Percentiles rank a stretch among this genome's conserved stretches.
Conservation (phyloP, 1,140 invertebrate genomes). For the Amyelois transitella region DNA sequence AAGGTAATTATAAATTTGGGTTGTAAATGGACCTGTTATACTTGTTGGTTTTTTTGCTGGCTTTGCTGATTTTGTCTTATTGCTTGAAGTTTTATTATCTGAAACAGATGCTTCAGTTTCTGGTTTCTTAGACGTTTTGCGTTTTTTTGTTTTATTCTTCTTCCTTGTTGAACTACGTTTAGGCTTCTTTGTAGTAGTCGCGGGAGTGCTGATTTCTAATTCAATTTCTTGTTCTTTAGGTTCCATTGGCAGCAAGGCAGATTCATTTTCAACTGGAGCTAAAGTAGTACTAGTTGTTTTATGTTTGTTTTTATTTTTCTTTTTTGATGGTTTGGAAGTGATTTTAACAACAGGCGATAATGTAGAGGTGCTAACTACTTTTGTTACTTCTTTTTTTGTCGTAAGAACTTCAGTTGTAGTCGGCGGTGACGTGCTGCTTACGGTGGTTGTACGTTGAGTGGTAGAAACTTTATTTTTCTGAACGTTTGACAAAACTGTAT, state of each 20-base stretch:
- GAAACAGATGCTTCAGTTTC: slow-evolving; percentile 70
- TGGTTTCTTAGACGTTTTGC: slow-evolving; percentile 63
- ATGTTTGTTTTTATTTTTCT: slow-evolving; percentile 57
- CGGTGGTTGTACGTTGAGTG: slow-evolving; percentile 30
- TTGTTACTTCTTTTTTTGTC: slow-evolving; percentile 33
- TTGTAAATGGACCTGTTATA: slow-evolving; percentile 76
- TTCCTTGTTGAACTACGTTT: slow-evolving; percentile 63
- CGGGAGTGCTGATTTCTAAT: slow-evolving; percentile 69
- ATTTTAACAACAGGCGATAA: slow-evolving; percentile 29
- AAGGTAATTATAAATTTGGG: slow-evolving; percentile 85
- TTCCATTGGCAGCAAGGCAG: slow-evolving; percentile 64
- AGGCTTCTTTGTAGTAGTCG: slow-evolving; percentile 69
- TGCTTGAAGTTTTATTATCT: slow-evolving; percentile 67
- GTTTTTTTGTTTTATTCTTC: slow-evolving; percentile 70
- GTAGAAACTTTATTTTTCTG: slow-evolving; percentile 66
- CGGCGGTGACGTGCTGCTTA: slow-evolving; percentile 24
- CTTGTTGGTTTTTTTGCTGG: slow-evolving; percentile 65
- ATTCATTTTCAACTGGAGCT: slow-evolving; percentile 40
- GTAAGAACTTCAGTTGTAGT: slow-evolving; percentile 37
- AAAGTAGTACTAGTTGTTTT: slow-evolving; percentile 29
- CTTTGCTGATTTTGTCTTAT: slow-evolving; percentile 59
- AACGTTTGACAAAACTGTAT: slow-evolving; percentile 68
- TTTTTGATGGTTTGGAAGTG: slow-evolving; percentile 45
- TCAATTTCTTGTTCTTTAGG: slow-evolving; percentile 76
- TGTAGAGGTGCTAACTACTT: slow-evolving; percentile 13